These are phyloP conservation scores for Parus major DNA, from an alignment of 2,113 vertebrate species.

Conservation along the genomic window DNA sequence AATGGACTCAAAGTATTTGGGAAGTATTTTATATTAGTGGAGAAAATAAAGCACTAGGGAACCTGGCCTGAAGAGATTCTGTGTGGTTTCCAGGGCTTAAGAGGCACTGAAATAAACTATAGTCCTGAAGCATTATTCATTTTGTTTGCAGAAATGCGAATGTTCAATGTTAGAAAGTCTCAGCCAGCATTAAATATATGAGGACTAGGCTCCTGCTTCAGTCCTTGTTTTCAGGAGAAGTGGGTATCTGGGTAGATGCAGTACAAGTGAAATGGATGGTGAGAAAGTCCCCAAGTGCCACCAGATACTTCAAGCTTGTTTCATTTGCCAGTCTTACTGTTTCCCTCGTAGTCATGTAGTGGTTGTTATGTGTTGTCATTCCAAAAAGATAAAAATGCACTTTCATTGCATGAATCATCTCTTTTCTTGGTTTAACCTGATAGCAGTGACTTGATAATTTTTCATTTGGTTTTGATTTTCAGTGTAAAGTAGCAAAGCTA, in stretches of 20 bases:
- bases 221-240: background rate
- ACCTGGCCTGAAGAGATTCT: background rate
- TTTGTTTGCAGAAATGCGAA: background rate
- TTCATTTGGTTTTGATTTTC: background rate
- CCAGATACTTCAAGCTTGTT: background rate
- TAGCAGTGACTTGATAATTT: background rate
- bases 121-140: background rate
- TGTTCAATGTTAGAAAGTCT: background rate
- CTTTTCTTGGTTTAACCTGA: background rate
- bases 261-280: background rate
- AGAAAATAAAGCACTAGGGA: background rate
- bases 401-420: background rate
- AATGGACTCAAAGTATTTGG: background rate
- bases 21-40: background rate
- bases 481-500: background rate
- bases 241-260: background rate
- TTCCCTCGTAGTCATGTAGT: background rate
- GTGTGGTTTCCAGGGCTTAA: background rate
- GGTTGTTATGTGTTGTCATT: background rate
- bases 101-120: background rate
- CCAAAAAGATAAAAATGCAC: background rate
- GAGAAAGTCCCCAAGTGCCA: background rate
- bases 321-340: background rate
- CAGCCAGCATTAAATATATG: background rate
- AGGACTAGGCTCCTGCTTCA: background rate